Base-by-base conservation (phyloP, 92 coral and sea anemone species). In the Porites rus region DNA sequence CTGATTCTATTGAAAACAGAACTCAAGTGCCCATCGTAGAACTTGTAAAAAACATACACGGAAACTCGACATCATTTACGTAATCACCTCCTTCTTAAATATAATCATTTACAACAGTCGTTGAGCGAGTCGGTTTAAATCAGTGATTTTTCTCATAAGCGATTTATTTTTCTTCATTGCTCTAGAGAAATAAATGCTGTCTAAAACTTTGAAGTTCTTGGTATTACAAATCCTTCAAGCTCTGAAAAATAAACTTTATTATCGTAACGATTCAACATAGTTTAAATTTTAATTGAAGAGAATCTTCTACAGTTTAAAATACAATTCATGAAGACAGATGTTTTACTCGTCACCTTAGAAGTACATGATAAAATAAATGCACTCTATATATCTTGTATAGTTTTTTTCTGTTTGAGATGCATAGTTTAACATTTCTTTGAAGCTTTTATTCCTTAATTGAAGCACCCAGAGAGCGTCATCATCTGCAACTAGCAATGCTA, bases 21-120 rank as follows among this genome's bases (percentile, higher is more conserved):
- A 38, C 46, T 38, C 46, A 38, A 38, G 46, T 38, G 46, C 46
- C 46, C 6, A 38, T 38, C 46, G 46, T 38, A 38, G 46, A 38
- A 38, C 46, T 38, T 38, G 46, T 4, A 38, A 38, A 38, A 38
- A 38, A 4, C 46, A 3, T 38, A 38, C 46, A 38, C 6, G 5
- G 46, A 38, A 4, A 38, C 0, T 38, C 46, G 46, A 4, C 46
- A 24, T 24, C 25, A 24, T 77, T 62, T 31, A 25, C 82, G 43
- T 77, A 8, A 31, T 62, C 51, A 77, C 46, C 13, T 53, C 19
- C 71, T 18, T 17, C 52, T 17, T 59, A 9, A 75, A 75, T 13
- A 53, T 75, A 62, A 75, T 75, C 46, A 52, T 75, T 61, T 18
- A 79, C 66, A 67, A 51, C 51, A 24, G 21, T 13, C 75, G 67